These are phyloP conservation scores for Gari tellinella DNA, from an alignment of 2,888 invertebrate species.

Conservation along the genomic window DNA sequence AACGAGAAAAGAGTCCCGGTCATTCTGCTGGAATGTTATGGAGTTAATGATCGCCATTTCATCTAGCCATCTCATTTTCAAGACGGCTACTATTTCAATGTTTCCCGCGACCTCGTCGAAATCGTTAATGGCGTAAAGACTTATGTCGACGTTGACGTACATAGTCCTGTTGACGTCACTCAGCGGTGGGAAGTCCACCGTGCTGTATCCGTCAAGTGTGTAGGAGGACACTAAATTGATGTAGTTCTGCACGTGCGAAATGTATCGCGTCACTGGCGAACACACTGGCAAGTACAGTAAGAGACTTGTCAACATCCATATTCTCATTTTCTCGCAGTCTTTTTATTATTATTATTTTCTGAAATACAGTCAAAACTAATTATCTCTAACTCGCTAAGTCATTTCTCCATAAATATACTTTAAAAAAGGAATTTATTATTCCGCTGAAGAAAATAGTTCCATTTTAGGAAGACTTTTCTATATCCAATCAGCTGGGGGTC, in stretches of 20 bases:
- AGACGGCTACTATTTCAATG: conserved; percentile 46
- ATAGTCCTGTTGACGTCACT: conserved; percentile 25
- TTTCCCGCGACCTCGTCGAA: conserved; percentile 55
- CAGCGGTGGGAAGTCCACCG: conserved; percentile 38
- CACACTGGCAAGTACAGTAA: no score
- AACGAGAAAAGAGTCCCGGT: conserved; percentile 40
- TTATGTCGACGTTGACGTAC: conserved; percentile 26
- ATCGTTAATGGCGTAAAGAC: conserved; percentile 47
- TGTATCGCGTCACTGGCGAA: conserved; percentile 22
- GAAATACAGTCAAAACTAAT: no score
- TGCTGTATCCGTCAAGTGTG: conserved; percentile 35
- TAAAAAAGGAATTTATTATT: no score
- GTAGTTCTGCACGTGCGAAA: conserved; percentile 51
- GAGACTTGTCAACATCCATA: no score
- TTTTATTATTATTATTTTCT: no score
- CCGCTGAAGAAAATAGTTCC: no score
- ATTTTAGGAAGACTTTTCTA: no score
- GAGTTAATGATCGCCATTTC: conserved; percentile 47
- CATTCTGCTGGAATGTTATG: conserved; percentile 25
- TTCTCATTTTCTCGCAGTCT: no score
- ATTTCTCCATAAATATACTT: no score
- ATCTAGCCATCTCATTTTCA: conserved; percentile 42
- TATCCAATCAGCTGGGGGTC: no score
- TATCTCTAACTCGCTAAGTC: no score
- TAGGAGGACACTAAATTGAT: conserved; percentile 50